These are phyloP conservation scores for Archilochus colubris DNA, from an alignment of 2,113 vertebrate genomes.

Conservation along the genomic window DNA sequence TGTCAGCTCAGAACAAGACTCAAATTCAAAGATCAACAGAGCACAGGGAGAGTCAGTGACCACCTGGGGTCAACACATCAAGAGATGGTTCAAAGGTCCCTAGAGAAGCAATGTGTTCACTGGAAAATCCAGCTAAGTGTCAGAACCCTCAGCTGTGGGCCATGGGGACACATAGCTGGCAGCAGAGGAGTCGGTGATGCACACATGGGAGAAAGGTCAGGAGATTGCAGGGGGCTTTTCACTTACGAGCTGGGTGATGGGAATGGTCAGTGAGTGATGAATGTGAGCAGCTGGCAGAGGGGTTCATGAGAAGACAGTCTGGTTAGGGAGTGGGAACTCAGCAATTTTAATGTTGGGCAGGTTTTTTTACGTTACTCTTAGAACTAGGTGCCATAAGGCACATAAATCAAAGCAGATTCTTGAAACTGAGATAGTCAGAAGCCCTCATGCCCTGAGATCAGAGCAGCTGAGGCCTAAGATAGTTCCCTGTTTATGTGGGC, in stretches of 20 bases:
- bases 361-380: neutral
- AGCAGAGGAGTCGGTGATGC: neutral
- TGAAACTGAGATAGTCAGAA: constrained; percentile 36
- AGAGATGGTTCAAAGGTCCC: neutral
- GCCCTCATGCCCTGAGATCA: neutral
- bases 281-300: constrained; percentile 28
- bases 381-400: constrained; percentile 33
- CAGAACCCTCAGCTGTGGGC: neutral
- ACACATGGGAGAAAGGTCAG: neutral
- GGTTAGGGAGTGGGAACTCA: constrained; percentile 23
- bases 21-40: neutral
- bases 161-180: neutral
- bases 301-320: neutral
- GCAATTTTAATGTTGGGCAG: constrained; percentile 8
- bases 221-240: constrained; percentile 39
- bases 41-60: neutral
- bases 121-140: neutral
- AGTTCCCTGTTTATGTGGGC: neutral
- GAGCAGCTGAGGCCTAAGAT: constrained; percentile 49
- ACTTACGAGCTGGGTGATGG: constrained; percentile 1
- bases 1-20: neutral
- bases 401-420: constrained; percentile 47
- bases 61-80: neutral
- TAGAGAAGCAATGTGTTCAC: rapidly evolving
- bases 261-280: constrained; percentile 7